Evolutionary conservation across 2,888 invertebrate species (phyloP).

Genomic region (Hydrotaea cyrtoneurina): DNA sequence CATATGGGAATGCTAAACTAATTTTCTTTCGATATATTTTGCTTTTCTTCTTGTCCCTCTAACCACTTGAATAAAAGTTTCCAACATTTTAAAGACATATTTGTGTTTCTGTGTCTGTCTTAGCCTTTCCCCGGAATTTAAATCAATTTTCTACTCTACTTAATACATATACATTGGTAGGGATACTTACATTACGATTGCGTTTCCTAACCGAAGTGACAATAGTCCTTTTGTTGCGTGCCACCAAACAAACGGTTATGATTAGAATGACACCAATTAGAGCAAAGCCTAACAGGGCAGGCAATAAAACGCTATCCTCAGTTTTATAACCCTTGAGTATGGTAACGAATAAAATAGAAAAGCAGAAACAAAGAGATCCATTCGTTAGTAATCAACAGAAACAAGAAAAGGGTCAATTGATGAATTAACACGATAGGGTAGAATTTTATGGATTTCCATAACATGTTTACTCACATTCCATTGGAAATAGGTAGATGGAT

Average conservation of each 20-base stretch:
- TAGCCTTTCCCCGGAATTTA: neutral
- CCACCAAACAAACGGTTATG: slow-evolving; percentile 82
- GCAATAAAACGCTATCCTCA: slow-evolving; percentile 84
- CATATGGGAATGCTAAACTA: too few relatives aligned
- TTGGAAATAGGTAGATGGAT: slow-evolving; percentile 85
- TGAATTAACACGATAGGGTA: neutral
- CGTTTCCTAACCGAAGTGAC: slow-evolving; percentile 79
- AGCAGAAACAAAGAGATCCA: neutral
- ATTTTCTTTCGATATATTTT: too few relatives aligned
- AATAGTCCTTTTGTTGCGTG: slow-evolving; percentile 81
- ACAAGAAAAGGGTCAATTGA: neutral
- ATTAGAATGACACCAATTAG: slow-evolving; percentile 82
- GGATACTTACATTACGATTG: slow-evolving; percentile 79
- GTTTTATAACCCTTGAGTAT: slow-evolving; percentile 82
- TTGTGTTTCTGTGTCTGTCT: too few relatives aligned
- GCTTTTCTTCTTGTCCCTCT: too few relatives aligned
- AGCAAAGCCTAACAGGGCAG: slow-evolving; percentile 81
- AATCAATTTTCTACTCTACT: slow-evolving; percentile 38
- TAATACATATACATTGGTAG: neutral
- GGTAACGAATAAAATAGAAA: slow-evolving; percentile 2
- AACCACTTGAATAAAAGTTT: too few relatives aligned
- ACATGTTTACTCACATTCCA: slow-evolving; percentile 83
- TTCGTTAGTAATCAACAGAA: slow-evolving; percentile 11
- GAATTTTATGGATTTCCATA: neutral
- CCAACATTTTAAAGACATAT: too few relatives aligned